These are phyloP conservation scores for Noctua janthe DNA, from an alignment of 2,888 invertebrate genomes.

Conservation along the genomic window DNA sequence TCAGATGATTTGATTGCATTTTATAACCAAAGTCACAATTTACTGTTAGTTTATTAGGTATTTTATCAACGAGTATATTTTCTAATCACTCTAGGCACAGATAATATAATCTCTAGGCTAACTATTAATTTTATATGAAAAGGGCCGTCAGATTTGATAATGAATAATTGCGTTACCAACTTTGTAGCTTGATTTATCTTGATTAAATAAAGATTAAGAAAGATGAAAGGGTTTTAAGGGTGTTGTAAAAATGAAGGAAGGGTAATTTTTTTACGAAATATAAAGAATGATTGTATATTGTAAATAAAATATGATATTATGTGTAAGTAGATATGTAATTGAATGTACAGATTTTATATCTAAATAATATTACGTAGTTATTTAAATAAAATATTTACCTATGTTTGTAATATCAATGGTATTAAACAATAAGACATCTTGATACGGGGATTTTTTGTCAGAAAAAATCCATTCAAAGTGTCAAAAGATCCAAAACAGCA, in stretches of 20 bases:
- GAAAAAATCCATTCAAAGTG: not conserved
- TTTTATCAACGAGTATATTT: conserved; percentile 34
- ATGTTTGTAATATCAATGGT: conserved; percentile 11
- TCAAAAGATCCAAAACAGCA: not conserved
- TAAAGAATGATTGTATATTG: conserved; percentile 30
- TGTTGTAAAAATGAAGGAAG: conserved; percentile 12
- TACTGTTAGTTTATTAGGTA: conserved; percentile 23
- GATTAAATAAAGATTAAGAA: conserved; percentile 21
- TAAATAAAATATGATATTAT: conserved; percentile 46
- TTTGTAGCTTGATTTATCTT: conserved; percentile 32
- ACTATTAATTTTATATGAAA: conserved; percentile 21
- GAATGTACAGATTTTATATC: conserved; percentile 46
- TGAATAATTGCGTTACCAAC: conserved; percentile 38
- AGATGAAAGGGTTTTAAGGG: conserved; percentile 11
- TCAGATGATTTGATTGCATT: conserved; percentile 6
- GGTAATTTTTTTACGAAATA: conserved; percentile 20
- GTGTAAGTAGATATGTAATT: conserved; percentile 33
- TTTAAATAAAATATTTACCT: conserved; percentile 1
- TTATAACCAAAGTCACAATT: conserved; percentile 22
- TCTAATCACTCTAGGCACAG: conserved; percentile 9
- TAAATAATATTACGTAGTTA: conserved; percentile 7
- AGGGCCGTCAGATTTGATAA: conserved; percentile 16
- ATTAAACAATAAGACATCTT: conserved; percentile 19
- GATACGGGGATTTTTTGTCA: not conserved
- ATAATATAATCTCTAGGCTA: not conserved